Base-by-base conservation (phyloP, 2,797 vertebrate species). In the Poeciliopsis gracilis region DNA sequence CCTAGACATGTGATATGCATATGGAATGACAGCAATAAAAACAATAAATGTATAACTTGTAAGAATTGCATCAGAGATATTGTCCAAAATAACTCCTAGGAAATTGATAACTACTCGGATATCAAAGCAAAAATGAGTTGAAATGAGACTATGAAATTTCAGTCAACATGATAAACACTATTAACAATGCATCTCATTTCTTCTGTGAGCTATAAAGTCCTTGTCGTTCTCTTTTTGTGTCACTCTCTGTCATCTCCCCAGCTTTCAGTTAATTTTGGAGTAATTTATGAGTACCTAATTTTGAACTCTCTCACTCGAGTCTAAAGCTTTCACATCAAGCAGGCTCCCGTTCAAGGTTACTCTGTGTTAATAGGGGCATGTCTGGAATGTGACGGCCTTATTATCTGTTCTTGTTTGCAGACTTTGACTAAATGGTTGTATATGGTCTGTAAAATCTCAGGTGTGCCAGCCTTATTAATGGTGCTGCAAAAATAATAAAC, bases 171-270 rank as follows among this genome's bases (percentile, higher is more conserved):
- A 90, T 86, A 87, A 70, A 78, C 84, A 84, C 79, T 89, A 81
- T 89, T 92, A 91, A 87, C 82, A 63, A 81, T 87, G 59, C 73
- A 77, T 87, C 82, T 85, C 85, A 80, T 88, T 89, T 90, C 82
- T 79, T 91, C 84, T 84, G 82, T n/a, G 15, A 80, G 78, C 87
- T 78, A 47, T 77, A 79, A 84, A 85, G 84, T 83, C 81, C 87
- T 84, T 88, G 82, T 81, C 38, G 49, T 77, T 71, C 81, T 81
- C 73, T 18, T 77, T 73, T 79, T 61, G 74, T 83, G 83, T 83
- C 81, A 82, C 73, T 47, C 73, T n/a, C 74, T 66, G 33, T 20
- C 18, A 74, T 88, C 83, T 80, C 78, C 77, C 69, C 69, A 33
- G 80, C 75, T 78, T 76, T 74, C 73, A 76, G 25, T 88, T 88